Evolutionary conservation across 2,888 invertebrate species (phyloP).

Genomic region (Lepidochitona cinerea): DNA sequence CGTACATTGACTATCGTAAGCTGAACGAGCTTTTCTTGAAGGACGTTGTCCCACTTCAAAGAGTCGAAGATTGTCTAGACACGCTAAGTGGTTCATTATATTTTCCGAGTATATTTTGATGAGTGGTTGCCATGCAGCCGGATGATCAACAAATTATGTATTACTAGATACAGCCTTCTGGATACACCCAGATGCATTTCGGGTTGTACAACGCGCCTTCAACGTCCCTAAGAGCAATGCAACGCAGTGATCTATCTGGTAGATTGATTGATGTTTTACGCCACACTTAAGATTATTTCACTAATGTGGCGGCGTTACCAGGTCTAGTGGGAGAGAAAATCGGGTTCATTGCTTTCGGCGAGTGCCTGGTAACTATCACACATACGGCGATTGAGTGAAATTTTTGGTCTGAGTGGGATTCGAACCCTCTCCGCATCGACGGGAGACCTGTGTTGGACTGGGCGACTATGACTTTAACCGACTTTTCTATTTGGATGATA

Average conservation of each 20-base stretch:
- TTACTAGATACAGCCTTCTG: not conserved
- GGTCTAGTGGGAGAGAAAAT: too few relatives aligned
- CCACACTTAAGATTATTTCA: too few relatives aligned
- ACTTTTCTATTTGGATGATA: not conserved
- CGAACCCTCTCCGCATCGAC: too few relatives aligned
- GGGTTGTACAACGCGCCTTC: not conserved
- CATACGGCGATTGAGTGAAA: too few relatives aligned
- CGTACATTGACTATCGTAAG: not conserved
- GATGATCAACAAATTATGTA: not conserved
- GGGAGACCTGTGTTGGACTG: too few relatives aligned
- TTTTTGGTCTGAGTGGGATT: too few relatives aligned
- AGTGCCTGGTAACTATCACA: too few relatives aligned
- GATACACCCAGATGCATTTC: not conserved
- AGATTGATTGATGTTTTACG: too few relatives aligned
- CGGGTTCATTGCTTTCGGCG: too few relatives aligned
- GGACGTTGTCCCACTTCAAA: not conserved
- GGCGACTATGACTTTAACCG: too few relatives aligned
- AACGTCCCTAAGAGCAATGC: not conserved
- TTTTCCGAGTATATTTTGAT: not conserved
- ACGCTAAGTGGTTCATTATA: not conserved
- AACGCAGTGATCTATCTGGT: too few relatives aligned
- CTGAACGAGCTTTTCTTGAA: not conserved
- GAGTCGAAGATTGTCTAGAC: not conserved
- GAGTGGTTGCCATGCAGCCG: not conserved
- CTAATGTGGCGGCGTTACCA: too few relatives aligned